Evolutionary conservation across 2,113 vertebrate species (phyloP).

Genomic region (Pandion haliaetus): DNA sequence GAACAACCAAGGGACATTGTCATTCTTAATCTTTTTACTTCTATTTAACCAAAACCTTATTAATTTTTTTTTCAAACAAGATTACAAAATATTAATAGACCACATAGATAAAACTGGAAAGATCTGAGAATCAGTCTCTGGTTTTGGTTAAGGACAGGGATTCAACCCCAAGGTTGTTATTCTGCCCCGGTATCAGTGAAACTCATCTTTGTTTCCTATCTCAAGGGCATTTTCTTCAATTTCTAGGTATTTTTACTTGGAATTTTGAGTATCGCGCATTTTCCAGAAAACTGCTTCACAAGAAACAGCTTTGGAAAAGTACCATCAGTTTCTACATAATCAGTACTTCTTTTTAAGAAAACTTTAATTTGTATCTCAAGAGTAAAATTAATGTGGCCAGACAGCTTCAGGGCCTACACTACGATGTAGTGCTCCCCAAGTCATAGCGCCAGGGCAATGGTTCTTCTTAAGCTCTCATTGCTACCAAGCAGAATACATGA

Average conservation of each 20-base stretch:
- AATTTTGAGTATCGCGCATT: not conserved
- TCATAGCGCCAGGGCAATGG: not conserved
- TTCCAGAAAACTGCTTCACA: not conserved
- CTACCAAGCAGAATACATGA: not conserved
- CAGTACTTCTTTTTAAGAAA: not conserved
- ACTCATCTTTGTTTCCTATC: not conserved
- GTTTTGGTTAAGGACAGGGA: not conserved
- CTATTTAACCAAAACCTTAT: not conserved
- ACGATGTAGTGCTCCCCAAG: accelerated
- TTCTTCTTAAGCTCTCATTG: not conserved
- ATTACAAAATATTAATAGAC: not conserved
- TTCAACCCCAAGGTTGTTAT: not conserved
- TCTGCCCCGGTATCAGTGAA: not conserved
- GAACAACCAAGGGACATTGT: not conserved
- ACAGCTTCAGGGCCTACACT: not conserved
- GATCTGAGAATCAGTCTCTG: not conserved
- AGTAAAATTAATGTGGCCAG: not conserved
- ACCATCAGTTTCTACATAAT: not conserved
- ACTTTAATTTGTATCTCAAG: not conserved
- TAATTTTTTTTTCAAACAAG: not conserved
- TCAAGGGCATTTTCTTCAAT: not conserved
- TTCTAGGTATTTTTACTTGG: not conserved
- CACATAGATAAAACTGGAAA: not conserved
- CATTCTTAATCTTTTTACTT: not conserved
- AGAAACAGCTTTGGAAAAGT: not conserved